Evolutionary conservation across 2,888 invertebrate species (phyloP).

Genomic region (Spodoptera exigua): DNA sequence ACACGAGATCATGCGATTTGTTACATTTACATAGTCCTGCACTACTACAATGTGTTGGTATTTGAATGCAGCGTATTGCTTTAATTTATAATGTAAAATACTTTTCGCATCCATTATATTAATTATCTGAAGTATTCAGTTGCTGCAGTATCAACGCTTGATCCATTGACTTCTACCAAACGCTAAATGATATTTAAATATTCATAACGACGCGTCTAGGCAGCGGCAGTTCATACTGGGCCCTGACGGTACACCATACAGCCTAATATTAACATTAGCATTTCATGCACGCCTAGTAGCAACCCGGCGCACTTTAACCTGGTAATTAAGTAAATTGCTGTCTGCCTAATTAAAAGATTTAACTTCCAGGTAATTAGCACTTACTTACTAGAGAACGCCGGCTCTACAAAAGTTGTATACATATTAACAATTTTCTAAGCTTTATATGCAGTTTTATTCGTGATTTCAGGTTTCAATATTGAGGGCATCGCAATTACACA

Average conservation of each 20-base stretch:
- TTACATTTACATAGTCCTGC: background rate
- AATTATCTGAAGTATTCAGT: too few relatives aligned
- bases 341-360: slow-evolving; percentile 11
- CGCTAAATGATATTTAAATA: slow-evolving; percentile 40
- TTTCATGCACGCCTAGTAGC: slow-evolving; percentile 37
- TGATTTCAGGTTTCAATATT: too few relatives aligned
- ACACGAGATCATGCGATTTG: slow-evolving; percentile 20
- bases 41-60: background rate
- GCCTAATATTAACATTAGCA: slow-evolving; percentile 34
- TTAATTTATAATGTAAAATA: too few relatives aligned
- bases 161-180: slow-evolving; percentile 25
- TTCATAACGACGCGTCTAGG: slow-evolving; percentile 45
- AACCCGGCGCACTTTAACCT: slow-evolving; percentile 12
- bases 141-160: slow-evolving; percentile 12
- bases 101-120: too few relatives aligned
- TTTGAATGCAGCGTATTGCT: background rate
- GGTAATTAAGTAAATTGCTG: slow-evolving; percentile 34
- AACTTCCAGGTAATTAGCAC: slow-evolving; percentile 19
- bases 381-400: background rate
- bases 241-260: slow-evolving; percentile 33
- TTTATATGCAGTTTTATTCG: too few relatives aligned
- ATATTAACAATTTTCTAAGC: too few relatives aligned
- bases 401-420: too few relatives aligned
- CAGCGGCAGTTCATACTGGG: slow-evolving; percentile 33
- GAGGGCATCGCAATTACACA: slow-evolving; percentile 10